Evolutionary conservation across 2,888 invertebrate genomes (phyloP).

Genomic region (Fragum sueziense): DNA sequence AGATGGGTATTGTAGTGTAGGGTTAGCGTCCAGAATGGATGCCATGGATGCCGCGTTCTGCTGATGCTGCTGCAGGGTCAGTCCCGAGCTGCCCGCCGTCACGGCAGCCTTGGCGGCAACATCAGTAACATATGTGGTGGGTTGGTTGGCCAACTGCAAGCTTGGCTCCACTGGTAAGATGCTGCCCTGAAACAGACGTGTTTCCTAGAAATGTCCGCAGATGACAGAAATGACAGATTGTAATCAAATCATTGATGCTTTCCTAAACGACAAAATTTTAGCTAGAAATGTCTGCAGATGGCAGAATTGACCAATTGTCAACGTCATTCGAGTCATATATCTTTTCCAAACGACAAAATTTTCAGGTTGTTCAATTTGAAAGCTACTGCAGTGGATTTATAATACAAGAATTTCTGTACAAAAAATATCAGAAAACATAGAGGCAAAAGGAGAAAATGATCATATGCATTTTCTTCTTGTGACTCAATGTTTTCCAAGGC

Average conservation of each 20-base stretch:
- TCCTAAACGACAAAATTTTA: too few relatives aligned
- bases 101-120: slow-evolving; percentile 19
- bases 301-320: too few relatives aligned
- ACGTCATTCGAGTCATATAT: too few relatives aligned
- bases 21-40: slow-evolving; percentile 21
- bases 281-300: too few relatives aligned
- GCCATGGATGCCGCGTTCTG: too few relatives aligned
- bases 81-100: slow-evolving; percentile 30
- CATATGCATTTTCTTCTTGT: background rate
- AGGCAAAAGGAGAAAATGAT: background rate
- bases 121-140: slow-evolving; percentile 56
- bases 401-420: too few relatives aligned
- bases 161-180: slow-evolving; percentile 74
- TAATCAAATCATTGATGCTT: too few relatives aligned
- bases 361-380: too few relatives aligned
- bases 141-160: slow-evolving; percentile 53
- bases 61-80: slow-evolving; percentile 29
- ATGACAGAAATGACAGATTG: too few relatives aligned
- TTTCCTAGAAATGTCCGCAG: slow-evolving; percentile 61
- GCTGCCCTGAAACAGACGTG: slow-evolving; percentile 76
- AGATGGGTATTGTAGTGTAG: slow-evolving; percentile 37
- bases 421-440: background rate
- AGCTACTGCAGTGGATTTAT: too few relatives aligned
- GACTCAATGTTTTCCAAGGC: background rate
- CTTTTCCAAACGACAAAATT: too few relatives aligned